Percentiles rank a stretch among this genome's conserved stretches.
These are phyloP conservation scores for Gasteruption jaculator DNA, from an alignment of 2,888 invertebrate genomes.

Conservation along the genomic window DNA sequence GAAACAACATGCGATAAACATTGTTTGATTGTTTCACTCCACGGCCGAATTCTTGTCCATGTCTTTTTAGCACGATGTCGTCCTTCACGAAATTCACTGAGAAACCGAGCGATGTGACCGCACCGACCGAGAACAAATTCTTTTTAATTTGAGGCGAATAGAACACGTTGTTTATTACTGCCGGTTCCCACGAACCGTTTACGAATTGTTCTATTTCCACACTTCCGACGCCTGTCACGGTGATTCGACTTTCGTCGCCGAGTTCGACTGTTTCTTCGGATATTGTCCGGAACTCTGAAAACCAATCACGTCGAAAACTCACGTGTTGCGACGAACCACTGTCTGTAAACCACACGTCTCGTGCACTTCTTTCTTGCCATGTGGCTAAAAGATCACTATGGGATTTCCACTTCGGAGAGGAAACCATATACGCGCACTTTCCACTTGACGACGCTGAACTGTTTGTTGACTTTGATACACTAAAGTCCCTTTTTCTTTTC, in stretches of 20 bases:
- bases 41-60: no score
- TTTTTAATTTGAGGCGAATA: neutral
- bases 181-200: neutral
- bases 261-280: conserved; percentile 7
- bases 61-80: no score
- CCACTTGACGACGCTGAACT: no score
- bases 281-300: conserved; percentile 14
- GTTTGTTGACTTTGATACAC: no score
- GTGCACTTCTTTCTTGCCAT: neutral
- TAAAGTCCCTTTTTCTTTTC: no score
- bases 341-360: conserved; percentile 6
- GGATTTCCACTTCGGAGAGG: neutral
- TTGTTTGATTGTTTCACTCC: no score
- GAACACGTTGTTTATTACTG: conserved; percentile 6
- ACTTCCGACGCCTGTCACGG: neutral
- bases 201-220: neutral
- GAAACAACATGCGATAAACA: no score
- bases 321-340: conserved; percentile 18
- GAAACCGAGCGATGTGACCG: no score
- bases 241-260: neutral
- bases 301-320: conserved; percentile 17
- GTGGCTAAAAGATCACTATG: neutral
- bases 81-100: no score
- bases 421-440: no score
- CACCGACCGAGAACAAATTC: conserved; percentile 11